These are phyloP conservation scores for Malurus leucopterus DNA, from an alignment of 2,797 vertebrate species.

Conservation along the genomic window DNA sequence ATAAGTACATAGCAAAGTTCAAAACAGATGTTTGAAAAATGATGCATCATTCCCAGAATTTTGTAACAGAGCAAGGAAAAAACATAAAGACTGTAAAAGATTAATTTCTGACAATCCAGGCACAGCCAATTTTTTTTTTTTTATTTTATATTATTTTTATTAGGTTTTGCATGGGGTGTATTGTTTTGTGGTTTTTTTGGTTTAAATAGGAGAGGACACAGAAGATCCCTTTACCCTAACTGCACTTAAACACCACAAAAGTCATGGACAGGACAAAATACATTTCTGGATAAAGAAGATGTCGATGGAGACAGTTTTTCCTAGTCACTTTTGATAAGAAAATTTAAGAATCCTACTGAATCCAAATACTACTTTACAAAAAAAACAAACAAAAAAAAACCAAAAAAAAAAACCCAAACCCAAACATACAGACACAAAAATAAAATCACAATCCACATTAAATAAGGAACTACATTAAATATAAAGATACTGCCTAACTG, in stretches of 20 bases:
- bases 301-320: neutral
- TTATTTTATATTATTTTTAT: neutral
- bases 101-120: neutral
- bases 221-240: neutral
- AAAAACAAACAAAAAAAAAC: neutral
- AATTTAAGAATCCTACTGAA: neutral
- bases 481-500: neutral
- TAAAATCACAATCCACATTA: neutral
- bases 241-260: neutral
- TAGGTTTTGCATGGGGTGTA: accelerated
- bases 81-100: neutral
- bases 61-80: neutral
- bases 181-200: neutral
- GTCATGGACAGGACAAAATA: neutral
- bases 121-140: neutral
- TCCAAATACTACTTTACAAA: neutral
- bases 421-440: neutral
- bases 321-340: neutral
- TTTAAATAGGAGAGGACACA: neutral
- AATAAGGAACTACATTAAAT: neutral
- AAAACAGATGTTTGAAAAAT: neutral
- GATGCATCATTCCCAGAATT: neutral
- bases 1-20: neutral
- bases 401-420: too few species aligned
- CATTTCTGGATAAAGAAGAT: neutral